These are phyloP conservation scores for Thaumatotibia leucotreta DNA, from an alignment of 1,140 invertebrate species.

Conservation along the genomic window DNA sequence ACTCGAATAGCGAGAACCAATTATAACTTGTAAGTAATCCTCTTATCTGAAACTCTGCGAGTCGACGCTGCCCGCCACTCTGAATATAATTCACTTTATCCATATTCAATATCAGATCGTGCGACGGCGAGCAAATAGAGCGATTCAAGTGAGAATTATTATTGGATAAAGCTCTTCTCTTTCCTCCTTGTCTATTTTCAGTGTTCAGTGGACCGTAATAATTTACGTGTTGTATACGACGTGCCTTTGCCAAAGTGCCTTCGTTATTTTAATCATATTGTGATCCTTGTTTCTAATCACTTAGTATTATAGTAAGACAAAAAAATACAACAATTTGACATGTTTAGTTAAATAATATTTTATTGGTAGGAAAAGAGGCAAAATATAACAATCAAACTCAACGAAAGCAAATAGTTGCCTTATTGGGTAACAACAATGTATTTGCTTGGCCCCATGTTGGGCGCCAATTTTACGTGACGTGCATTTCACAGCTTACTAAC, in stretches of 20 bases:
- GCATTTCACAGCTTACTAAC: conserved; percentile 9
- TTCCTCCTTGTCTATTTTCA: conserved; percentile 66
- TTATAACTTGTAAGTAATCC: conserved; percentile 73
- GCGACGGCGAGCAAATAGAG: conserved; percentile 66
- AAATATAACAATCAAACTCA: conserved; percentile 1
- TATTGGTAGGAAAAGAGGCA: neutral
- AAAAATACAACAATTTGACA: no score
- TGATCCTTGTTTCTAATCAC: neutral
- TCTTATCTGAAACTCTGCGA: conserved; percentile 61
- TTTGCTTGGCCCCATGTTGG: conserved; percentile 21
- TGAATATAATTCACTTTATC: conserved; percentile 72
- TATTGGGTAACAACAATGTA: conserved; percentile 15
- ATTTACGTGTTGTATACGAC: conserved; percentile 66
- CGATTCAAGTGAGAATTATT: conserved; percentile 71
- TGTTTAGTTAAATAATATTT: neutral
- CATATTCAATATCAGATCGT: conserved; percentile 73
- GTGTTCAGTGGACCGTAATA: conserved; percentile 54
- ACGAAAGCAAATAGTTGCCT: conserved; percentile 18
- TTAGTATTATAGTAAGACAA: no score
- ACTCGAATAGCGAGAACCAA: conserved; percentile 62
- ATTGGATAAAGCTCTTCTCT: conserved; percentile 69
- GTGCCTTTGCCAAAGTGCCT: conserved; percentile 38
- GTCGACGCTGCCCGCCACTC: conserved; percentile 54
- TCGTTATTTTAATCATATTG: conserved; percentile 29
- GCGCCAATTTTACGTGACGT: conserved; percentile 22